phyloP scores from a whole-genome alignment of 2,888 invertebrate genomes.

The Ennomos erosarius region DNA sequence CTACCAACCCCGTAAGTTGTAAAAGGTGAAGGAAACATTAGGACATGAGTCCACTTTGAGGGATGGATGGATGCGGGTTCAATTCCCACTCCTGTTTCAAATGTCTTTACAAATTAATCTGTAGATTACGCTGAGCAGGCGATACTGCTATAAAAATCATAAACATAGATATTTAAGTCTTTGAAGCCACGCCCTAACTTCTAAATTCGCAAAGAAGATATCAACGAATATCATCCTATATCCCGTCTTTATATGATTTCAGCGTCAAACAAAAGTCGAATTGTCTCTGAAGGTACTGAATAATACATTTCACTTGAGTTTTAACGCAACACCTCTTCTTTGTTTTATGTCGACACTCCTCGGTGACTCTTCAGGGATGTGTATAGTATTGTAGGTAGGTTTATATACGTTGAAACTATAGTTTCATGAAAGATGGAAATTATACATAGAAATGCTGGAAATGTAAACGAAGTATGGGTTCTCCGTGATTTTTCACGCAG shows the following conservation, averaged over 20 bases:
- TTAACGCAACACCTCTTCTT: slow-evolving; percentile 70
- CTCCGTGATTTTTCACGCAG: too few species aligned
- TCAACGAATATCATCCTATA: slow-evolving; percentile 41
- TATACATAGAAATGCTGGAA: slow-evolving; percentile 2
- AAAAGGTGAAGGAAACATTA: too few species aligned
- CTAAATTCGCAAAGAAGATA: slow-evolving; percentile 22
- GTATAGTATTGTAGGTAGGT: slow-evolving; percentile 20
- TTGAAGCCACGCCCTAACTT: neutral
- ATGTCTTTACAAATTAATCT: too few species aligned
- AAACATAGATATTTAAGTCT: neutral
- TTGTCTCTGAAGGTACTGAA: slow-evolving; percentile 63
- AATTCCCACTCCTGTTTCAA: too few species aligned
- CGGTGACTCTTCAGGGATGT: slow-evolving; percentile 39
- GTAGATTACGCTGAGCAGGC: too few species aligned
- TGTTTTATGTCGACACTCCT: slow-evolving; percentile 59
- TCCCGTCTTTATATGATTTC: slow-evolving; percentile 52
- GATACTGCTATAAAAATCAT: too few species aligned
- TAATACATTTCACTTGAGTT: slow-evolving; percentile 73
- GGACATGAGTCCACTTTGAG: too few species aligned
- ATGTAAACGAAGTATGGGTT: too few species aligned
- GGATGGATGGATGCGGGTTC: too few species aligned
- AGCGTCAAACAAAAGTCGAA: slow-evolving; percentile 61
- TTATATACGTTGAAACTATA: slow-evolving; percentile 13
- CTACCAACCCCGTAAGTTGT: too few species aligned
- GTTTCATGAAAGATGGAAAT: slow-evolving; percentile 2